Evolutionary conservation across 2,888 invertebrate species (phyloP), one percentile per base, ranked within the genome.

Genomic region (Drosophila leonis): DNA sequence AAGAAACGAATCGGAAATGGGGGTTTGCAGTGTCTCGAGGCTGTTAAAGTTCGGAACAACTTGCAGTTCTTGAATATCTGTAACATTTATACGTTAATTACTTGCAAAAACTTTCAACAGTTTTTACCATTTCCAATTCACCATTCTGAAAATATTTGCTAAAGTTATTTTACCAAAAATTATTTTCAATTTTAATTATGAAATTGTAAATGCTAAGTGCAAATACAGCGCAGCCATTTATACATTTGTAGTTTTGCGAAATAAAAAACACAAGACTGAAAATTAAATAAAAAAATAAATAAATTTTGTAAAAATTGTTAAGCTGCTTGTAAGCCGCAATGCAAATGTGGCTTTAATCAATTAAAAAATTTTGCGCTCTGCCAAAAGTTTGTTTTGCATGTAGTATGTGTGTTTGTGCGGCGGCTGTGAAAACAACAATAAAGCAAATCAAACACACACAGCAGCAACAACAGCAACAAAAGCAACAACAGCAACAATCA

Each of bases 341-440:
- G 88, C 88, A 88, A 90, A 88, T 90, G 82, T 82, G 90, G 89
- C 87, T 88, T 90, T 88, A 87, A 90, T 90, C 88, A 88, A 88
- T 88, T 90, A 88, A 90, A 90, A 88, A 90, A 77, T 81, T 69
- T 79, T 79, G 60, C 59, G 72, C 68, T 73, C 74, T 80, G 78
- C 77, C 73, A 77, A 80, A 88, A 78, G 68, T 82, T 72, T 42
- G 42, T 10, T 20, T 20, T 31, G 31, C n/a, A 27, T 31, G 39
- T 27, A 24, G 24, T 24, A 4, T 51, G 27, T 57, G 3, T 49
- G 49, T 41, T 54, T 63, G 72, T 65, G 65, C 24, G 51, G 66
- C 44, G 51, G 76, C 72, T 77, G 77, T 79, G 76, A 79, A 80
- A 77, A 78, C 66, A 60, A 77, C 72, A 83, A 77, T 73, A 85